These are phyloP conservation scores for Mustela nigripes DNA, from an alignment of 2,113 vertebrate species.

Conservation along the genomic window DNA sequence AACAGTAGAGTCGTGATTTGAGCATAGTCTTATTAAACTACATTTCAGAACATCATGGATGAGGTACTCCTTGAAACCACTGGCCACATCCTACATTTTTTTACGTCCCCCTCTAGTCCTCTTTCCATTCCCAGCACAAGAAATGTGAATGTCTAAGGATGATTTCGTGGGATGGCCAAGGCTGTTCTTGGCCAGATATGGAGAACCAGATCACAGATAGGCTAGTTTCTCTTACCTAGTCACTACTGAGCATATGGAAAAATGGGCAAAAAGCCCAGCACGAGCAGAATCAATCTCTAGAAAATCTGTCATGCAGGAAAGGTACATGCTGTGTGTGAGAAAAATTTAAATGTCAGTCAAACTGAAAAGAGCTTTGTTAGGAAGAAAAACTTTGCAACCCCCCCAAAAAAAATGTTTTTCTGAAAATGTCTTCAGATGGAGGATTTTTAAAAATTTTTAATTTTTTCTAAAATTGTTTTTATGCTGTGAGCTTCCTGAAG, in stretches of 20 bases:
- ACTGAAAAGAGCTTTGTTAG: conserved; percentile 55
- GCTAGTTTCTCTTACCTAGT: background rate
- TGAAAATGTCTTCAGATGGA: conserved; percentile 11
- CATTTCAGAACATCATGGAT: background rate
- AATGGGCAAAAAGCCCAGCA: conserved; percentile 15
- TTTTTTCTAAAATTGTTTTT: background rate
- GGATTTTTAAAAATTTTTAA: background rate
- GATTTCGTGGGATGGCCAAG: background rate
- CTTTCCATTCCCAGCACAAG: background rate
- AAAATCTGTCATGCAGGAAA: conserved; percentile 67
- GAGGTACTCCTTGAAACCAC: background rate
- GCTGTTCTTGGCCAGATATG: background rate
- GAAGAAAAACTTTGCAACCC: conserved; percentile 17
- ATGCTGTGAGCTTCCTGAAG: background rate
- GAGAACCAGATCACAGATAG: background rate
- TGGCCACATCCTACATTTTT: background rate
- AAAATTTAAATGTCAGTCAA: conserved; percentile 56
- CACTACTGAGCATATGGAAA: background rate
- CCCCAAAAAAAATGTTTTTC: background rate
- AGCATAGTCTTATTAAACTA: background rate
- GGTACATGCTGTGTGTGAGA: conserved; percentile 44
- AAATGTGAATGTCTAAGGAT: background rate
- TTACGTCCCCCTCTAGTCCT: background rate
- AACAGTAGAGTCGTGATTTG: background rate
- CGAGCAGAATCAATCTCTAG: conserved; percentile 54